These are phyloP conservation scores for Plecturocebus donacophilus DNA, from an alignment of 2,113 vertebrate species.

Conservation along the genomic window DNA sequence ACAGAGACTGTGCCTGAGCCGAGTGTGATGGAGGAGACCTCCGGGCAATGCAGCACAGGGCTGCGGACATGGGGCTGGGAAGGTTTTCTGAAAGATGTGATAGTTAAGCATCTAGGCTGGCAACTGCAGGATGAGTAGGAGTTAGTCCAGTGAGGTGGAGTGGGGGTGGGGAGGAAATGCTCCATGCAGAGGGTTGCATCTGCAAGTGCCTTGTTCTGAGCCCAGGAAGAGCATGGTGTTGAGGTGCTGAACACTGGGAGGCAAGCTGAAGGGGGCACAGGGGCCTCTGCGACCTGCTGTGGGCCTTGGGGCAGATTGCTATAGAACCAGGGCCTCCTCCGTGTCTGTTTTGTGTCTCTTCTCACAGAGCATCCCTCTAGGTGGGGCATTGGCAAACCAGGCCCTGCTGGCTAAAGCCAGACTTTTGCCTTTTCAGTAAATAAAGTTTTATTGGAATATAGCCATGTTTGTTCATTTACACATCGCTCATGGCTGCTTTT, in stretches of 20 bases:
- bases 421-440: neutral
- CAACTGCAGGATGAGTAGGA: neutral
- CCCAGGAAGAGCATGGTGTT: neutral
- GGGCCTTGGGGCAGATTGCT: neutral
- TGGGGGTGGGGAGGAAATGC: rapidly evolving
- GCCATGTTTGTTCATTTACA: neutral
- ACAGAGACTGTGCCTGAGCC: neutral
- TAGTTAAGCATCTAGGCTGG: neutral
- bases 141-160: too few relatives aligned
- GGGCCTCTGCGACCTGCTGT: neutral
- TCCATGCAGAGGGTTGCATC: rapidly evolving
- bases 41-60: rapidly evolving
- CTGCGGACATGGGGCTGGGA: too few relatives aligned
- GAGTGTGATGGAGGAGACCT: neutral
- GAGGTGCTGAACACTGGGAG: neutral
- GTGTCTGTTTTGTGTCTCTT: neutral
- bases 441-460: neutral
- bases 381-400: neutral
- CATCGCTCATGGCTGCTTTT: neutral
- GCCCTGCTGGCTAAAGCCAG: neutral
- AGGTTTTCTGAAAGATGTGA: neutral
- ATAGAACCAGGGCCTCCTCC: neutral
- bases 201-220: neutral
- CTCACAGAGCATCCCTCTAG: neutral
- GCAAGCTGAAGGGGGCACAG: too few relatives aligned